Conservation (phyloP, 2,888 invertebrate species). For the Folsomia candida region DNA sequence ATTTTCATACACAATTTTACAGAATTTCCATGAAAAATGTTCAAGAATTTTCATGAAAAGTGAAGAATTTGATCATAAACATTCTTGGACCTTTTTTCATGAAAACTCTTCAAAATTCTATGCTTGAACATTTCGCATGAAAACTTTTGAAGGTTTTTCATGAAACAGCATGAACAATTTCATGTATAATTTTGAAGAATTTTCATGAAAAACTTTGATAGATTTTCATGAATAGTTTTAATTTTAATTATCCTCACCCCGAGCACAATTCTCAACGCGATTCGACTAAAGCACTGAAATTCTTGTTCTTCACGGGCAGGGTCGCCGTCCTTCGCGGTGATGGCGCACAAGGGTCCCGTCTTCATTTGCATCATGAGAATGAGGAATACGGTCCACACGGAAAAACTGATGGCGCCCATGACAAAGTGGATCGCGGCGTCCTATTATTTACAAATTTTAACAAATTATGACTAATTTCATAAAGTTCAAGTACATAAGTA, state of each 20-base stretch:
- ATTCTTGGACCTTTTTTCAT: too few relatives aligned
- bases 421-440: slow-evolving; percentile 37
- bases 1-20: too few relatives aligned
- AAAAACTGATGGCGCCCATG: slow-evolving; percentile 34
- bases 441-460: slow-evolving; percentile 20
- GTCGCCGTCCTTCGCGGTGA: neutral
- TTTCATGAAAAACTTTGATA: too few relatives aligned
- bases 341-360: neutral
- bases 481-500: slow-evolving; percentile 2
- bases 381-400: slow-evolving; percentile 28
- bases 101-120: too few relatives aligned
- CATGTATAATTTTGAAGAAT: too few relatives aligned
- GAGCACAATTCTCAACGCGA: slow-evolving; percentile 1
- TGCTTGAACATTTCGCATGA: too few relatives aligned
- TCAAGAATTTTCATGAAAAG: too few relatives aligned
- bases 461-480: neutral
- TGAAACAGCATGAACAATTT: too few relatives aligned
- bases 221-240: neutral
- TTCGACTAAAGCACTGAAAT: neutral
- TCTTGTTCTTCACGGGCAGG: neutral
- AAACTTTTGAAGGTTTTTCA: too few relatives aligned
- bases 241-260: slow-evolving; percentile 3
- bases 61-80: too few relatives aligned
- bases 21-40: too few relatives aligned
- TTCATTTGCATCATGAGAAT: slow-evolving; percentile 21